Evolutionary conservation across 2,113 vertebrate species (phyloP), one percentile per base, ranked within the genome.

Genomic region (Podarcis raffonei): DNA sequence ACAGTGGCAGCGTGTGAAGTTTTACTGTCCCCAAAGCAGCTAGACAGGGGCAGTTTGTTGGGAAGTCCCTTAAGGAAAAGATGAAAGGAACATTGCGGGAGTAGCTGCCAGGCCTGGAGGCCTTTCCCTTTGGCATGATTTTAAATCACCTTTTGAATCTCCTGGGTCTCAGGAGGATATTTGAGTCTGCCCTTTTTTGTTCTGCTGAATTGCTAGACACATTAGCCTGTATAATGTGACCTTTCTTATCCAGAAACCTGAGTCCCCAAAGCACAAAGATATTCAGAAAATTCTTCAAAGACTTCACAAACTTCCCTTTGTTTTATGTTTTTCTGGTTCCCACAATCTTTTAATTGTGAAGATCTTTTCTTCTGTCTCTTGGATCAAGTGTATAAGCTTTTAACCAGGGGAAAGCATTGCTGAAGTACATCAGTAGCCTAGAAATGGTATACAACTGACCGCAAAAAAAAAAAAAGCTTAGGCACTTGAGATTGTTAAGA

Each of bases 221-320:
- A 94, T 95, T 95, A 94, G 84, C 91, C 89, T 94, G 94, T 92
- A 90, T 71, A 94, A 82, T 90, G 84, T 94, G 94, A 95, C 92
- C 94, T 94, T 95, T 94, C 92, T 59, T 94, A 85, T 93, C 75
- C 18, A 77, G 93, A 92, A 91, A 95, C 78, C 81, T 91, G 78
- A 92, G 90, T 90, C 85, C 89, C 93, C 72, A 66, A 82, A 92
- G 68, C 78, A 75, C 72, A 89, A 92, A 92, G 20, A 65, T 9
- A 20, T 87, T 92, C 91, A 91, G 80, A 87, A 85, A 93, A 89
- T 89, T 78, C 62, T 90, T 93, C 87, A 90, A 84, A 92, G 83
- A 90, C 68, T 78, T 89, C 90, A 91, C 62, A 89, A 85, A 92
- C 94, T 89, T 89, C 32, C 87, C 42, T 59, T 93, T 89, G 87